These are phyloP conservation scores for Jacana jacana DNA, from an alignment of 2,113 vertebrate genomes.

Conservation along the genomic window DNA sequence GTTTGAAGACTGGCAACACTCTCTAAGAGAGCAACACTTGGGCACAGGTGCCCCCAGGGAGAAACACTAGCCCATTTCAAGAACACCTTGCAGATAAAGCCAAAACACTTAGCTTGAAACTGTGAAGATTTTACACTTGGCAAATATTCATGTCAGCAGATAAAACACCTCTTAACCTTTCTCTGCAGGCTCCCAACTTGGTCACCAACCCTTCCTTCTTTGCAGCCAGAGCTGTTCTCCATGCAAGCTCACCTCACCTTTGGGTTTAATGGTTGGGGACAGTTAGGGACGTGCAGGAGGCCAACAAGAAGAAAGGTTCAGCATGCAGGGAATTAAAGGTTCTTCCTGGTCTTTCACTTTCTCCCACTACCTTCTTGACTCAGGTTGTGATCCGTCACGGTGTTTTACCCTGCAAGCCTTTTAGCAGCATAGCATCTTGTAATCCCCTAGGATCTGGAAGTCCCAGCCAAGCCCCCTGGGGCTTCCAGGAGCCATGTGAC, in stretches of 20 bases:
- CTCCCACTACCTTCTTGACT: not conserved
- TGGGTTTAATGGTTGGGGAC: accelerated
- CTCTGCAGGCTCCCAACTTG: not conserved
- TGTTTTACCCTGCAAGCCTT: not conserved
- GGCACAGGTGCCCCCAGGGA: not conserved
- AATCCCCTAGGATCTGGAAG: not conserved
- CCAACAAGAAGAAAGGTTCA: not conserved
- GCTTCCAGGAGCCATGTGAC: accelerated
- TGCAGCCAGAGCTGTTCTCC: not conserved
- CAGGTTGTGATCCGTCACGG: not conserved
- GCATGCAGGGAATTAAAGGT: not conserved
- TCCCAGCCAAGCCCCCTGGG: not conserved
- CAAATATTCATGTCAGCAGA: not conserved
- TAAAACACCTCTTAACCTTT: not conserved
- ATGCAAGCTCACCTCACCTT: not conserved
- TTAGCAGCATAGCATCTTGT: not conserved
- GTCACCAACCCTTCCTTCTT: not conserved
- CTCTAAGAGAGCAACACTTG: not conserved
- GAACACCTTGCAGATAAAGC: not conserved
- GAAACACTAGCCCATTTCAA: accelerated
- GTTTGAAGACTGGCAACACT: not conserved
- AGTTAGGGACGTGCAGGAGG: accelerated
- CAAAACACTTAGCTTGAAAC: not conserved
- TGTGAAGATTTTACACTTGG: not conserved
- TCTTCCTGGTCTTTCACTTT: not conserved